Base-by-base conservation (phyloP, 1,140 invertebrate species). In the Paracyclopina nana region DNA sequence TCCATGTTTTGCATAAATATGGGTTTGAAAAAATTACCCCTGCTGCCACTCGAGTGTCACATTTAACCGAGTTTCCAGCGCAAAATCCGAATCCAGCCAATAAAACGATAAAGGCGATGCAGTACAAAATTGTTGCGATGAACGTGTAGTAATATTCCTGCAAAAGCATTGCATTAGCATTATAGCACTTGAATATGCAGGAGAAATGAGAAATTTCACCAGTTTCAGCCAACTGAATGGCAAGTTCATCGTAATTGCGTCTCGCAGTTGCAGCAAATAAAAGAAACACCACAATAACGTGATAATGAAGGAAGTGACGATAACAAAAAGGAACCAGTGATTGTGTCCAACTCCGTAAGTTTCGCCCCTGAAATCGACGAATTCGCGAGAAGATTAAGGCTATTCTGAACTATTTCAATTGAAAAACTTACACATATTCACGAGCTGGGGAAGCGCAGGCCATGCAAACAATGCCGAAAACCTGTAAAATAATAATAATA, bases 291-390 rank as follows among this genome's bases (percentile, higher is more conserved):
- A 81, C 53, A 85, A 67, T n/a, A 83, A 64, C 0, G 76, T 82
- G 20, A 76, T 69, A 52, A 85, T 82, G 65, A 86, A 86, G 42
- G 75, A 72, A 27, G 73, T 73, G 29, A 79, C 77, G 1, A 73
- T 77, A 12, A 82, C 80, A 59, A 85, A 84, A 24, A 84, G 70
- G 63, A 84, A 87, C 71, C 79, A 85, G 55, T 78, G 72, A 27
- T 52, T 52, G 22, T 52, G 50, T 14, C 50, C 50, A 11, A 40
- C 20, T 2, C 50, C 50, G 18, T 41, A 40, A 16, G n/a, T 38
- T 38, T n/a, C 14, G n/a, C 34, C 34, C 20, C 34, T 38, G 34
- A n/a, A 38, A 38, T 38, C 34, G 20, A 16, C 14, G 3, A 5
- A 38, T 38, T n/a, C n/a, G n/a, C n/a, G n/a, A n/a, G n/a, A n/a